A percentile compares a stretch with the other conserved stretches of the same genome.
These are phyloP conservation scores for Mola mola DNA, from an alignment of 2,113 vertebrate species.

Conservation along the genomic window DNA sequence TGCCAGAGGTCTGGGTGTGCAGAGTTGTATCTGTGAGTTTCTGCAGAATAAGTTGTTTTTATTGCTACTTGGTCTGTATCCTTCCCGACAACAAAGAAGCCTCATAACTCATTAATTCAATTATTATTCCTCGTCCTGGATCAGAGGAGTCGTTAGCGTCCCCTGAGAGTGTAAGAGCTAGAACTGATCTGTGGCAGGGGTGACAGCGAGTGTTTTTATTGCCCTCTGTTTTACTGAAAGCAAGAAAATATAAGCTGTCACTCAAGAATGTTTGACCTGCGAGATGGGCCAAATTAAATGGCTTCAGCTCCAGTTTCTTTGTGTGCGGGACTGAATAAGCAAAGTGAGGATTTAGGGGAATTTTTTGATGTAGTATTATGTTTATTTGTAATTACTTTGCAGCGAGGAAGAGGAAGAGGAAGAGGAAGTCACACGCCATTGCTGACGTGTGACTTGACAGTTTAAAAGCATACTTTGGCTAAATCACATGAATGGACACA, in stretches of 20 bases:
- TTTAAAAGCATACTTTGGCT: background rate
- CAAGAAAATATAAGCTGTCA: slow-evolving; percentile 67
- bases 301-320: background rate
- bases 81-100: slow-evolving; percentile 15
- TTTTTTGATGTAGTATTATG: background rate
- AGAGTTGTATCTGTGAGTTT: too few species aligned
- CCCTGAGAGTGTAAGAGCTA: slow-evolving; percentile 17
- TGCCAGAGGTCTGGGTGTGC: too few species aligned
- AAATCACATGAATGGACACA: background rate
- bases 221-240: slow-evolving; percentile 52
- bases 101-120: slow-evolving; percentile 26
- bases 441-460: background rate
- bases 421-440: too few species aligned
- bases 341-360: slow-evolving; percentile 12
- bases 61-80: slow-evolving; percentile 17
- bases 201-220: slow-evolving; percentile 47
- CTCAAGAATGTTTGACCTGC: slow-evolving; percentile 67
- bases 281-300: slow-evolving; percentile 39
- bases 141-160: slow-evolving; percentile 32
- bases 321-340: slow-evolving; percentile 15
- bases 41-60: too few species aligned
- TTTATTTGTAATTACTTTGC: background rate
- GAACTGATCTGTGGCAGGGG: slow-evolving; percentile 29
- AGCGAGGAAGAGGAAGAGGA: background rate
- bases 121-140: slow-evolving; percentile 21